phyloP scores from a whole-genome alignment of 2,113 vertebrate species.

The Phrynosoma blainvillii region DNA sequence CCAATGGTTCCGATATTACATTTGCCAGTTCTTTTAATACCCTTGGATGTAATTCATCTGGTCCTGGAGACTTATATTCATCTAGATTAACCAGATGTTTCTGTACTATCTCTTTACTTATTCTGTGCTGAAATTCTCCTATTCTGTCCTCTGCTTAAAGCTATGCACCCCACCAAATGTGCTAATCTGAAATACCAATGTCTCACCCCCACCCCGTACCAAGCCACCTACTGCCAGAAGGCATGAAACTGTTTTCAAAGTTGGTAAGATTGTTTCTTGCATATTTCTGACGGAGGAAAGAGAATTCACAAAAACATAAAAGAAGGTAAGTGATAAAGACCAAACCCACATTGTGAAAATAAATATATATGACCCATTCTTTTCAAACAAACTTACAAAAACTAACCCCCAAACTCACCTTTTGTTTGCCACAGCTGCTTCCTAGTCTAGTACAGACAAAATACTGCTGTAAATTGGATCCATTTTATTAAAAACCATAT shows the following conservation, averaged over 20 bases:
- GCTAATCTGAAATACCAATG: not conserved
- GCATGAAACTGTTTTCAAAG: conserved; percentile 6
- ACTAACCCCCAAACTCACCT: conserved; percentile 57
- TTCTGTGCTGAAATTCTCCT: too few relatives aligned
- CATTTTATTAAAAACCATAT: conserved; percentile 30
- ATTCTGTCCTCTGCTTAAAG: too few relatives aligned
- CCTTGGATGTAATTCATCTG: too few relatives aligned
- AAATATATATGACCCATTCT: conserved; percentile 45
- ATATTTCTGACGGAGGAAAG: conserved; percentile 15
- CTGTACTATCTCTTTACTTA: too few relatives aligned
- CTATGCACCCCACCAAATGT: not conserved
- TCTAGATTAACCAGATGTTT: too few relatives aligned
- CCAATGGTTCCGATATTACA: too few relatives aligned
- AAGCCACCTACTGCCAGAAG: not conserved
- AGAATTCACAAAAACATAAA: not conserved
- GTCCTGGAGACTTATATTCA: too few relatives aligned
- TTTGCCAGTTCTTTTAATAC: too few relatives aligned
- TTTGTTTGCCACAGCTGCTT: conserved; percentile 49
- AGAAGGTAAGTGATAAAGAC: conserved; percentile 45
- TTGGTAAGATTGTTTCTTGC: conserved; percentile 53
- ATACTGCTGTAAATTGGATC: conserved; percentile 58
- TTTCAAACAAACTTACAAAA: conserved; percentile 3
- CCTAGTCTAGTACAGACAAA: conserved; percentile 53
- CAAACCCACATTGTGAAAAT: conserved; percentile 57
- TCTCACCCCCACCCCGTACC: not conserved